phyloP scores from a whole-genome alignment of 37 sponge, comb jelly and placozoan species.

The Aphrocallistes beatrix region DNA sequence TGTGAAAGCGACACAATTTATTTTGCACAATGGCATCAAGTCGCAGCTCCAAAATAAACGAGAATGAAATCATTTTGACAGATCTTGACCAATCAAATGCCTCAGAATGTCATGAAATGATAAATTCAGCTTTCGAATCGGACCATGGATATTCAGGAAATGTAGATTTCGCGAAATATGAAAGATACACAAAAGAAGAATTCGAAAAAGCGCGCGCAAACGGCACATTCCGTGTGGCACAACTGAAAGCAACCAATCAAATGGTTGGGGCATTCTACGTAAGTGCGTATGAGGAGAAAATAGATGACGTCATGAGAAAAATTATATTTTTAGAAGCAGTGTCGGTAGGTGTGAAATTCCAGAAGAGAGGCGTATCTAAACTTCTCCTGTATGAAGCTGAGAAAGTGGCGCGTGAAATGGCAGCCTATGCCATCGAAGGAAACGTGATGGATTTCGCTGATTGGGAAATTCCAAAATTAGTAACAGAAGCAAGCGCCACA shows the following conservation, averaged over 20 bases:
- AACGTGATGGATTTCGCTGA: neutral
- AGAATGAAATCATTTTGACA: neutral
- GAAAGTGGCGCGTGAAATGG: neutral
- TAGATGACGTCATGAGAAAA: neutral
- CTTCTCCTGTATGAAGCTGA: neutral
- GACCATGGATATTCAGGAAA: neutral
- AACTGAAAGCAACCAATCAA: neutral
- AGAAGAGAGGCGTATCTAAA: neutral
- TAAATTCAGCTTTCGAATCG: neutral
- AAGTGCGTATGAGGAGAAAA: neutral
- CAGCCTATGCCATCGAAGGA: neutral
- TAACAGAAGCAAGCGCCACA: neutral
- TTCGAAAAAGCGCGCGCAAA: neutral
- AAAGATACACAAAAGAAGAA: neutral
- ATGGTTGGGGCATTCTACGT: neutral
- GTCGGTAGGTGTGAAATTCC: neutral
- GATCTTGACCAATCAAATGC: neutral
- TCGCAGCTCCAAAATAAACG: neutral
- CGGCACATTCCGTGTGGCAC: neutral
- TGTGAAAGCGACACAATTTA: too few species aligned
- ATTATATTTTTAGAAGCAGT: constrained; percentile 18
- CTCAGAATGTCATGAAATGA: neutral
- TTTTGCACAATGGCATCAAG: constrained; percentile 13
- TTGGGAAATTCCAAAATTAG: neutral
- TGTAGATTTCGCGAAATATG: neutral